Percentiles rank a stretch among this genome's conserved stretches.
phyloP scores from a whole-genome alignment of 2,113 vertebrate genomes.

The Bagarius yarrelli region DNA sequence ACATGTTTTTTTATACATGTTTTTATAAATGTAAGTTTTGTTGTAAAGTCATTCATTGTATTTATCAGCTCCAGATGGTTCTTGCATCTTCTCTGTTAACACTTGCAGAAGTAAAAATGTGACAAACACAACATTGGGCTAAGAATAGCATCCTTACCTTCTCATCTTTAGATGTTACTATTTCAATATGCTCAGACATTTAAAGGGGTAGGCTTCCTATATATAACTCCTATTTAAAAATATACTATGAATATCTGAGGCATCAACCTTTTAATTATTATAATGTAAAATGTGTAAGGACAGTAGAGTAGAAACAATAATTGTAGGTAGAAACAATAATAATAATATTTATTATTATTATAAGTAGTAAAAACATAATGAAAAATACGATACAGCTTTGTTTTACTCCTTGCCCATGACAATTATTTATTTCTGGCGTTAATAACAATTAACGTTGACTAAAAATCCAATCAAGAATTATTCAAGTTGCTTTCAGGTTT shows the following conservation, averaged over 20 bases:
- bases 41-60: slow-evolving; percentile 6
- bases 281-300: too few relatives aligned
- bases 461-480: background rate
- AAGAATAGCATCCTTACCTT: slow-evolving; percentile 31
- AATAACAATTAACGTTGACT: background rate
- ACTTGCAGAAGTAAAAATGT: slow-evolving; percentile 31
- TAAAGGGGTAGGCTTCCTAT: background rate
- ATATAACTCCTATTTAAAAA: background rate
- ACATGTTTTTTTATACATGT: background rate
- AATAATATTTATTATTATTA: background rate
- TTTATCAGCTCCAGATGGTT: slow-evolving; percentile 32
- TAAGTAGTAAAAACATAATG: too few relatives aligned
- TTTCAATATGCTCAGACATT: slow-evolving; percentile 1
- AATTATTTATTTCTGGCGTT: background rate
- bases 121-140: slow-evolving; percentile 25
- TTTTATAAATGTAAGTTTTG: background rate
- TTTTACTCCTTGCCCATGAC: background rate
- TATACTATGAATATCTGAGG: background rate
- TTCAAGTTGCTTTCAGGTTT: background rate
- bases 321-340: background rate
- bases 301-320: too few relatives aligned
- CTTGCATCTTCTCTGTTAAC: slow-evolving; percentile 21
- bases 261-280: background rate
- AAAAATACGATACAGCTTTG: background rate
- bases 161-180: background rate